Conservation (phyloP, 1,140 invertebrate species). For the Drosophila arizonae region DNA sequence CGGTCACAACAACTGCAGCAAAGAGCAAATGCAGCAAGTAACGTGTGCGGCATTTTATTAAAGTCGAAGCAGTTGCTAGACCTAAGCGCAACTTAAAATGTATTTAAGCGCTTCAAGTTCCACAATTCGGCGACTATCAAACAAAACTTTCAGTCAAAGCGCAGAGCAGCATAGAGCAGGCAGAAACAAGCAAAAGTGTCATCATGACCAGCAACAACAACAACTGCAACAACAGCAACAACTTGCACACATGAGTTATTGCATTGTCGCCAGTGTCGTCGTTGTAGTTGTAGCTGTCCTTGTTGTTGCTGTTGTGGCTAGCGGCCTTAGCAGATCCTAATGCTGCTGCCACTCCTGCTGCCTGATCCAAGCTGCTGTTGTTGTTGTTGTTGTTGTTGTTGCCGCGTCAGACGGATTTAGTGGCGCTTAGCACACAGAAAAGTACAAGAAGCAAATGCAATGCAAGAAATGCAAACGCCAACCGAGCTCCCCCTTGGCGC, state of each 20-base stretch:
- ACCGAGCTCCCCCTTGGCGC: not conserved
- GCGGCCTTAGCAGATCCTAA: slow-evolving; percentile 20
- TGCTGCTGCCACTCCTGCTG: slow-evolving; percentile 7
- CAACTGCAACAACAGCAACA: slow-evolving; percentile 36
- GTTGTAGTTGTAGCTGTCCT: slow-evolving; percentile 42
- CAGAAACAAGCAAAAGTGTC: slow-evolving; percentile 60
- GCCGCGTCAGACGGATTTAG: slow-evolving; percentile 71
- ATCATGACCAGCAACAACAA: slow-evolving; percentile 62
- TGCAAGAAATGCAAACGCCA: slow-evolving; percentile 52
- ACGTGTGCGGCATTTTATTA: slow-evolving; percentile 67
- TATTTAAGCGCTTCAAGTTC: slow-evolving; percentile 67
- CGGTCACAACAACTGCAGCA: not conserved
- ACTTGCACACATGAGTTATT: slow-evolving; percentile 67
- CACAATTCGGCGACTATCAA: slow-evolving; percentile 63
- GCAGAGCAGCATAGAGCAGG: not conserved
- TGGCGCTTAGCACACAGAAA: slow-evolving; percentile 61
- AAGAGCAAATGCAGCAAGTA: slow-evolving; percentile 21
- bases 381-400: slow-evolving; percentile 35
- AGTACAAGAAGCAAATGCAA: slow-evolving; percentile 25
- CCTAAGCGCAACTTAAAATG: slow-evolving; percentile 56
- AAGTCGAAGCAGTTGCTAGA: slow-evolving; percentile 42
- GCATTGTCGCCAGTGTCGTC: slow-evolving; percentile 60
- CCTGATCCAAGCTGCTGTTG: slow-evolving; percentile 9
- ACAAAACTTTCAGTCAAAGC: slow-evolving; percentile 67
- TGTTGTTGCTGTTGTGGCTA: slow-evolving; percentile 38